These are phyloP conservation scores for Oryzias woworae DNA, from an alignment of 2,113 vertebrate species.

Conservation along the genomic window DNA sequence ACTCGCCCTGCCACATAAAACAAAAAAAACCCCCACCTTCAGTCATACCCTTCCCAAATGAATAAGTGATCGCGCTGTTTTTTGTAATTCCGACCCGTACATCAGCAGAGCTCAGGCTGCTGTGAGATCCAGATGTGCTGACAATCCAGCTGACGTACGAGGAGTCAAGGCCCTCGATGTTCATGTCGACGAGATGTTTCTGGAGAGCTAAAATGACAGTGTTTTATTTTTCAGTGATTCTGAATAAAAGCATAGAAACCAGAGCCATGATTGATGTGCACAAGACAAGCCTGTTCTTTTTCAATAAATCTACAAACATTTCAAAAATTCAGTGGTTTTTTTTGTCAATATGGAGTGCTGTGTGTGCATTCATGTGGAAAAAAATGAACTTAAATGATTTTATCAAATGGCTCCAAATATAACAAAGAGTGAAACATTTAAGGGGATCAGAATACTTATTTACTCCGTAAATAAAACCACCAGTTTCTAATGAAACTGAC, in stretches of 20 bases:
- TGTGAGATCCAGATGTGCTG: slow-evolving; percentile 93
- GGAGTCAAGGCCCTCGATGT: slow-evolving; percentile 93
- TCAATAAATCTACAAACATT: too few relatives aligned
- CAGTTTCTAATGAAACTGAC: too few relatives aligned
- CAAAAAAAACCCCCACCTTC: not conserved
- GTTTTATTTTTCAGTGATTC: not conserved
- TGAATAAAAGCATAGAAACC: not conserved
- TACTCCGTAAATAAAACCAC: too few relatives aligned
- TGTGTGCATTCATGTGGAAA: too few relatives aligned
- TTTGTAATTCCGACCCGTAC: slow-evolving; percentile 75
- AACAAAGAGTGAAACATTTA: too few relatives aligned
- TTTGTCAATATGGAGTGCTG: too few relatives aligned
- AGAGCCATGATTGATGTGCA: not conserved
- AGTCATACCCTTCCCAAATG: not conserved
- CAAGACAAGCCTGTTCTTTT: not conserved
- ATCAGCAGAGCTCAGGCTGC: slow-evolving; percentile 86
- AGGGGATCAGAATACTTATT: too few relatives aligned
- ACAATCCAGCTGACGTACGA: slow-evolving; percentile 98
- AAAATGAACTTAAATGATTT: too few relatives aligned
- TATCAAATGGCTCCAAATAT: too few relatives aligned
- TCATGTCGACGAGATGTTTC: slow-evolving; percentile 97
- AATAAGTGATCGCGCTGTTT: not conserved
- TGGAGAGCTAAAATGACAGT: slow-evolving; percentile 83
- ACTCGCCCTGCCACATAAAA: slow-evolving; percentile 82
- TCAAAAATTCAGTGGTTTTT: too few relatives aligned